Base-by-base conservation (phyloP, 2,888 invertebrate species). In the Xanthia icteritia region DNA sequence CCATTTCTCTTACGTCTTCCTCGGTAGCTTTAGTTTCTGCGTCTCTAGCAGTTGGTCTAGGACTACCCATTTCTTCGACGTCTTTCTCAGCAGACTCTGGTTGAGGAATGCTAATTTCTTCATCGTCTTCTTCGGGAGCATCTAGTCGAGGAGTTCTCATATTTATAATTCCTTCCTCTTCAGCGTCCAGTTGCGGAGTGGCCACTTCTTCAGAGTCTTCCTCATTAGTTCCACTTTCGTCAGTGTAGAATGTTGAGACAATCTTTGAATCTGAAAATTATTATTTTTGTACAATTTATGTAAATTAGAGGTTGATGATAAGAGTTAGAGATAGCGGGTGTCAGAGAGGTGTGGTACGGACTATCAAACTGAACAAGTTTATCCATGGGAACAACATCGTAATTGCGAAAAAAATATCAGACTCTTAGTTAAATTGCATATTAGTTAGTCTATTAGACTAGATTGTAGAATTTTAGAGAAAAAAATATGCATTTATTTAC, bases 261-360 rank as follows among this genome's bases (percentile, higher is more conserved):
- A 23, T 65, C 5, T 61, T 68, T 69, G 85, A 68, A 88, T 77
- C 86, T 86, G 71, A 2, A 79, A 79, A 51, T 8, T 0, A 17
- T 39, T 51, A 5, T n/a, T 23, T 23, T 42, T 51, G 11, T 23
- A 39, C 20, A 8, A 48, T 31, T 31, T 15, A 15, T 65, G 31
- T 0, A 23, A 66, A 5, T 23, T 66, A 31, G 17, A 17, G 23
- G 17, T 31, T 45, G 13, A 27, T 56, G n/a, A 13, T 13, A 56
- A n/a, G n/a, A 20, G 2, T 51, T 8, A 20, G 51, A 15, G 45
- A 3, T 45, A 45, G 45, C 48, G 17, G 8, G 23, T n/a, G 5
- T 56, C 54, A 56, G 54, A n/a, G 11, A n/a, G 9, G 5, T 48
- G 5, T 54, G 9, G 8, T 23, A 45, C 23, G 9, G 54, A 54